Base-by-base conservation (phyloP, 2,888 invertebrate genomes). In the Loripinus fragilis region DNA sequence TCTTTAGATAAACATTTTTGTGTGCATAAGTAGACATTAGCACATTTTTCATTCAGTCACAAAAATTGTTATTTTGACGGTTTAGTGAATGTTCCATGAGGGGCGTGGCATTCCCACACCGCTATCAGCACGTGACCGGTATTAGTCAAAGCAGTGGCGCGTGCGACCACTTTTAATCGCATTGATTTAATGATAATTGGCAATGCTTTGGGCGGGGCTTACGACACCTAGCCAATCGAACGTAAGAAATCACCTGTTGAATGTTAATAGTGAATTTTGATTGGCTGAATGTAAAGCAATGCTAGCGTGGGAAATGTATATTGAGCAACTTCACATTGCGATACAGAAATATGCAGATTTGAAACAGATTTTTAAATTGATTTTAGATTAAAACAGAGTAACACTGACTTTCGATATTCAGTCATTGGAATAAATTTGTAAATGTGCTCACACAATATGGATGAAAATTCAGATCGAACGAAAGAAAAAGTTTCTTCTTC, bases 251-350 rank as follows among this genome's bases (percentile, higher is more conserved):
- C 80, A 81, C 81, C 78, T 80, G 84, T 81, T 80, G 70, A 75
- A 64, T 71, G 79, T 71, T 80, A 72, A 71, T 69, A 50, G 35
- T 42, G 28, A 42, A 41, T 66, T 73, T 50, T 75, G 85, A 90
- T 91, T 91, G 90, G 91, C 71, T 75, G 74, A 55, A 50, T 66
- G 85, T 86, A 38, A 71, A 75, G 86, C 85, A 79, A 86, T 85
- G 81, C 81, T 82, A 91, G 85, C 91, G 91, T 91, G 91, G 91
- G 91, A 91, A 91, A 80, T 85, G 77, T 83, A 84, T 78, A 83
- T 85, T 82, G 81, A 82, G 81, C 81, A 86, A 81, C 87, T 91
- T 91, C 91, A 89, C 91, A 91, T 86, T 88, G 85, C 76, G 76
- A 71, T 74, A 64, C 80, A 86, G 85, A 88, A 86, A 85, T 52